Conservation (phyloP, 2,888 invertebrate species). For the Cistogaster globosa region DNA sequence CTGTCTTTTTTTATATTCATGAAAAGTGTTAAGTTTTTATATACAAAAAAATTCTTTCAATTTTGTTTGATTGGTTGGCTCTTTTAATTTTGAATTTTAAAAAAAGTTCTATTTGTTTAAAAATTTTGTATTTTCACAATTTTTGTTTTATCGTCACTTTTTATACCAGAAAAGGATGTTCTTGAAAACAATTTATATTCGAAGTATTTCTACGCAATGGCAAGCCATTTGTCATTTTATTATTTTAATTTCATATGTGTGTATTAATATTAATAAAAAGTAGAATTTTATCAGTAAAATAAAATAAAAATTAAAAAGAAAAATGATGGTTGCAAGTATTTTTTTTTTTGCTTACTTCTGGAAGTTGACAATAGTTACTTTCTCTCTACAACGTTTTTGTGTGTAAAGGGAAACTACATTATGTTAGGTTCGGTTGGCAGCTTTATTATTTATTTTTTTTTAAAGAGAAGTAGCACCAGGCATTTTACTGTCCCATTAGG, state of each 20-base stretch:
- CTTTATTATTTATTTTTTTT: too few species aligned
- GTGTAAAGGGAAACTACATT: too few species aligned
- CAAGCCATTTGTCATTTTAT: constrained; percentile 1
- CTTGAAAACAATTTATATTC: not conserved
- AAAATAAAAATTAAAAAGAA: constrained; percentile 29
- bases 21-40: constrained; percentile 22
- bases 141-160: not conserved
- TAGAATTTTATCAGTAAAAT: constrained; percentile 53
- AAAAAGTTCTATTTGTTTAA: constrained; percentile 13
- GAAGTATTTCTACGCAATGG: constrained; percentile 5
- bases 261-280: constrained; percentile 40
- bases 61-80: not conserved
- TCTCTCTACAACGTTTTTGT: too few species aligned
- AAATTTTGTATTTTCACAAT: constrained; percentile 1
- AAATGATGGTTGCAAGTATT: not conserved
- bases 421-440: too few species aligned
- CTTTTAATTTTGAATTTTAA: constrained; percentile 12
- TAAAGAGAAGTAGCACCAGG: too few species aligned
- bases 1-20: constrained; percentile 9
- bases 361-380: too few species aligned
- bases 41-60: not conserved
- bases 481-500: too few species aligned
- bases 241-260: constrained; percentile 43
- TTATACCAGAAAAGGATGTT: not conserved
- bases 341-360: not conserved